Evolutionary conservation across 2,797 vertebrate genomes (phyloP).

Genomic region (Pseudochirops cupreus): DNA sequence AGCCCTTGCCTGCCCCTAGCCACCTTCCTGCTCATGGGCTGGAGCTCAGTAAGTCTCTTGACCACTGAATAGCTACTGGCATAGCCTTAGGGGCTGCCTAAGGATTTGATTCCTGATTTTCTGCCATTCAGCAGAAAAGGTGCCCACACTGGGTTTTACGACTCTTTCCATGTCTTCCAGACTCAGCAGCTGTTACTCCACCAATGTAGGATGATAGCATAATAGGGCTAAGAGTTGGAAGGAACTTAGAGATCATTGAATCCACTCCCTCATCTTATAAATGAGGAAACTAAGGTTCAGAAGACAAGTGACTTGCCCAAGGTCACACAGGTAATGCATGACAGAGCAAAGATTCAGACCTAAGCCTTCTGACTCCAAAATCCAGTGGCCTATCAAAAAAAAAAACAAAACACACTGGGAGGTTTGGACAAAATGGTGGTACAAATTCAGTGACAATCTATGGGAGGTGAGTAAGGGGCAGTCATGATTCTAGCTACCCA

Average conservation of each 20-base stretch:
- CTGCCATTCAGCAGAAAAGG: slow-evolving; percentile 84
- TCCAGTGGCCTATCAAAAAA: neutral
- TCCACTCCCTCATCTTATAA: neutral
- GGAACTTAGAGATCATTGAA: neutral
- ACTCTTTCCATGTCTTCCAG: slow-evolving; percentile 81
- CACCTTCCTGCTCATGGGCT: slow-evolving; percentile 12
- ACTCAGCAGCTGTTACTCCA: slow-evolving; percentile 77
- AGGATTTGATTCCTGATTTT: slow-evolving; percentile 81
- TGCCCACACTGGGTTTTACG: slow-evolving; percentile 78
- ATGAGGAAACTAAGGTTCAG: neutral
- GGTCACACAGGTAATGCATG: neutral
- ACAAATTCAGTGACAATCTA: neutral
- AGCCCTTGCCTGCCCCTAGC: neutral
- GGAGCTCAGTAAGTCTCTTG: slow-evolving; percentile 45
- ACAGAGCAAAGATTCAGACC: neutral
- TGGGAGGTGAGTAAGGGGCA: neutral
- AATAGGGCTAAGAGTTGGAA: neutral
- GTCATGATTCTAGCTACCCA: neutral
- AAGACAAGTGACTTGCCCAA: neutral
- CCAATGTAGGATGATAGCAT: slow-evolving; percentile 62
- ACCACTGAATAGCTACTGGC: slow-evolving; percentile 45
- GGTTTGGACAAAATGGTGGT: neutral
- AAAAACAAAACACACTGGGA: neutral
- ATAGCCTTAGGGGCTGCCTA: slow-evolving; percentile 70
- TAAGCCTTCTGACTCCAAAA: neutral